Percentiles rank a stretch among this genome's conserved stretches.
These are phyloP conservation scores for Cariama cristata DNA, from an alignment of 2,113 vertebrate genomes.

Conservation along the genomic window DNA sequence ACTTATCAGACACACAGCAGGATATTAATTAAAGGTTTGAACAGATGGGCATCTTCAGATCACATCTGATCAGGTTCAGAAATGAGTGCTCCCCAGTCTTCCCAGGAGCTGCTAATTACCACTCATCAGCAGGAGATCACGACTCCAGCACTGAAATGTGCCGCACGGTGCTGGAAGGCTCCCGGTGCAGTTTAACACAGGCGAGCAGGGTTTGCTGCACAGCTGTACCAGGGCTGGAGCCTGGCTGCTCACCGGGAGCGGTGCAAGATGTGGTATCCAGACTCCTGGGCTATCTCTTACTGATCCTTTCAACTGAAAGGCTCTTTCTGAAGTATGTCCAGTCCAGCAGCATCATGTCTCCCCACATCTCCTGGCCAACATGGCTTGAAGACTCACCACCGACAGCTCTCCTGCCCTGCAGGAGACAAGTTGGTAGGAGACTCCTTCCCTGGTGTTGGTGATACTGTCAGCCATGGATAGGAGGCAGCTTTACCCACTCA, in stretches of 20 bases:
- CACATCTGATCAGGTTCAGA: not conserved
- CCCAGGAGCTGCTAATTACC: not conserved
- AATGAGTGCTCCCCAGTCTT: not conserved
- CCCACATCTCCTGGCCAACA: not conserved
- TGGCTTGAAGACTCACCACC: not conserved
- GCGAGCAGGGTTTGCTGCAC: not conserved
- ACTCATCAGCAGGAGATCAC: not conserved
- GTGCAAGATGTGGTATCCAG: not conserved
- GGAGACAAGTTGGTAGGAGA: not conserved
- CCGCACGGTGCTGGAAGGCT: rapidly evolving
- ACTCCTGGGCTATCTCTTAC: not conserved
- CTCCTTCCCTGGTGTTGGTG: not conserved
- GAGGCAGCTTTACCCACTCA: not conserved
- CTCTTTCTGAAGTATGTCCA: not conserved
- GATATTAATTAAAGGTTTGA: not conserved
- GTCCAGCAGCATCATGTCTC: not conserved
- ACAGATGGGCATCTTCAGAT: not conserved
- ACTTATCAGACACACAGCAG: not conserved
- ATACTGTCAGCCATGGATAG: not conserved
- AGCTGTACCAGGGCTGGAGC: not conserved
- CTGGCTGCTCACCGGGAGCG: not conserved
- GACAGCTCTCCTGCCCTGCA: not conserved
- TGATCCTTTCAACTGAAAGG: not conserved
- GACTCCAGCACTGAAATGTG: not conserved
- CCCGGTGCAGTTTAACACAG: not conserved